Percentiles rank a stretch among this genome's conserved stretches.
Evolutionary conservation across 30 jellyfish, hydroid and myxozoan species (phyloP).

Genomic region (Aurelia sp.): DNA sequence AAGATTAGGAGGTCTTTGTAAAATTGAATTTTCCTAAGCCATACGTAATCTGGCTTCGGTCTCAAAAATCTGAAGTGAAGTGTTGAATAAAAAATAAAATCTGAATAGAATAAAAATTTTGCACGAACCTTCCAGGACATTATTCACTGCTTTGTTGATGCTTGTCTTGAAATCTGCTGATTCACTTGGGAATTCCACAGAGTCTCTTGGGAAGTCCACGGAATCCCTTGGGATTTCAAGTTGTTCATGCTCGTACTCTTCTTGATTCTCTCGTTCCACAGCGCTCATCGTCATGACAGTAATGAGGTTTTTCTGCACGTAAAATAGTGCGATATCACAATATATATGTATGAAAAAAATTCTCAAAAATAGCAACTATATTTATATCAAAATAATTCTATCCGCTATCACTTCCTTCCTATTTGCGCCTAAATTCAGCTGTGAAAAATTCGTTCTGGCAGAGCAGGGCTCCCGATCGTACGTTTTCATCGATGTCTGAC

Average conservation of each 20-base stretch:
- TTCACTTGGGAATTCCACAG: conserved; percentile 10
- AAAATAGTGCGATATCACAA: conserved; percentile 15
- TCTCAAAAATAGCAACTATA: no score
- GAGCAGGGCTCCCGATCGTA: no score
- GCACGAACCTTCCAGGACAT: conserved; percentile 74
- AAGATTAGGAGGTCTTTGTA: conserved; percentile 60
- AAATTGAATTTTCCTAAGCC: conserved; percentile 63
- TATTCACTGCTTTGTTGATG: conserved; percentile 81
- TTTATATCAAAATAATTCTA: no score
- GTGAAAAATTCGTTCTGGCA: no score
- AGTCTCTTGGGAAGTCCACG: neutral
- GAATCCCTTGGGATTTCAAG: neutral
- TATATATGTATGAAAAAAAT: neutral
- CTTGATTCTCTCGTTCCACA: conserved; percentile 52
- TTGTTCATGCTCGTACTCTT: conserved; percentile 46
- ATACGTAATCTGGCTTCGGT: conserved; percentile 31
- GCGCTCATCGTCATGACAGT: conserved; percentile 76
- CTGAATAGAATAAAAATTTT: neutral
- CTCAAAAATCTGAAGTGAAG: conserved; percentile 33
- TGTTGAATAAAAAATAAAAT: neutral
- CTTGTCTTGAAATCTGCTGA: conserved; percentile 61
- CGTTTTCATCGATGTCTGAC: neutral
- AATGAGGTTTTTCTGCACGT: conserved; percentile 43
- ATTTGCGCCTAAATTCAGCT: no score
- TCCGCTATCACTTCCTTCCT: no score